Evolutionary conservation across 2,797 vertebrate genomes (phyloP).

Genomic region (Euthynnus affinis): DNA sequence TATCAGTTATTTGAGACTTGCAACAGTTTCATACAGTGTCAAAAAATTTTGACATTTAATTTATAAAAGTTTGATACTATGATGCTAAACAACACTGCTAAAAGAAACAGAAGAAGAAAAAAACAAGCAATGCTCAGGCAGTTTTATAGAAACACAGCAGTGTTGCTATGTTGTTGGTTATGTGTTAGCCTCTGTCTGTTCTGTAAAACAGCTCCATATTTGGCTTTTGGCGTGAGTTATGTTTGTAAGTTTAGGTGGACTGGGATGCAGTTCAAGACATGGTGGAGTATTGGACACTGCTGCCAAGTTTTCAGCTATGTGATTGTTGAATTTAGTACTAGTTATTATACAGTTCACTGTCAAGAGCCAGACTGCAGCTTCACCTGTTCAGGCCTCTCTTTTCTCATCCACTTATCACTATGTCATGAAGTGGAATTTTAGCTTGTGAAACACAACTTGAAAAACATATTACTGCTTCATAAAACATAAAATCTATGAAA

Average conservation of each 20-base stretch:
- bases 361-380: slow-evolving; percentile 42
- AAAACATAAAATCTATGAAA: slow-evolving; percentile 6
- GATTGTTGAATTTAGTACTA: slow-evolving; percentile 55
- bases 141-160: slow-evolving; percentile 33
- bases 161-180: slow-evolving; percentile 40
- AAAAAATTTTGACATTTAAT: slow-evolving; percentile 54
- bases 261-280: slow-evolving; percentile 50
- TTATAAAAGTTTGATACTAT: slow-evolving; percentile 58
- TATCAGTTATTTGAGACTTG: slow-evolving; percentile 38
- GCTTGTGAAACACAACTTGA: slow-evolving; percentile 3
- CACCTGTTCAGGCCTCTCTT: slow-evolving; percentile 13
- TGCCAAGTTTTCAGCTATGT: slow-evolving; percentile 53
- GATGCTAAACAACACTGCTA: slow-evolving; percentile 24
- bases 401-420: slow-evolving; percentile 20
- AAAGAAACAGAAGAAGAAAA: slow-evolving; percentile 31
- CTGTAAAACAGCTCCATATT: slow-evolving; percentile 39
- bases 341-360: slow-evolving; percentile 42
- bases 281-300: slow-evolving; percentile 35
- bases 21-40: slow-evolving; percentile 54
- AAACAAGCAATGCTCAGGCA: too few relatives aligned
- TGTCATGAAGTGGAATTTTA: slow-evolving; percentile 16
- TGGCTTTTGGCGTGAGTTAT: slow-evolving; percentile 43
- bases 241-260: slow-evolving; percentile 43
- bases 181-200: slow-evolving; percentile 52
- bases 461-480: slow-evolving; percentile 7